Percentiles rank a stretch among this genome's conserved stretches.
Conservation (phyloP, 2,113 vertebrate species). For the Rhinichthys klamathensis region DNA sequence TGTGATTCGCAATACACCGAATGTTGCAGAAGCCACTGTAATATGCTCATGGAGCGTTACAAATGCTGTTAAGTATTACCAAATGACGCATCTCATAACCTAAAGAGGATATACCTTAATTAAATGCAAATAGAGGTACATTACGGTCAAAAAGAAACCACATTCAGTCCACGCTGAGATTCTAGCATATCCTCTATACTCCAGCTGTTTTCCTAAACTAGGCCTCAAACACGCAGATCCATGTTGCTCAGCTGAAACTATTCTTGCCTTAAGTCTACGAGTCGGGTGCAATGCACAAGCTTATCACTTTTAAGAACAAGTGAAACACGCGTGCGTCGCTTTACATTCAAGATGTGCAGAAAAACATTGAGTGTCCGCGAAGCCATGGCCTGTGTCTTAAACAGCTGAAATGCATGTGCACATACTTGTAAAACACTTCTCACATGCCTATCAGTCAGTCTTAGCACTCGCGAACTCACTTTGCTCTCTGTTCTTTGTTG, state of each 20-base stretch:
- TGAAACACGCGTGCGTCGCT: neutral
- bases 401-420: neutral
- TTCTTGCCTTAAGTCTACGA: neutral
- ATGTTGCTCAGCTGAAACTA: neutral
- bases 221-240: constrained; percentile 1
- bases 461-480: neutral
- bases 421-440: neutral
- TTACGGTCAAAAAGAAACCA: neutral
- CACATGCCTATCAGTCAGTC: neutral
- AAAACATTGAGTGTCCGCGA: neutral
- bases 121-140: neutral
- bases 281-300: neutral
- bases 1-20: neutral
- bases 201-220: constrained; percentile 9
- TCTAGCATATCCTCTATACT: neutral
- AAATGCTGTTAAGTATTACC: neutral
- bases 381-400: neutral
- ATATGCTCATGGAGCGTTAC: neutral
- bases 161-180: neutral
- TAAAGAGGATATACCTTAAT: neutral
- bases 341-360: neutral
- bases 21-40: neutral
- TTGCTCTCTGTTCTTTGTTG: neutral
- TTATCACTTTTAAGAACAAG: neutral
- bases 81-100: neutral